Percentiles rank a stretch among this genome's conserved stretches.
These are phyloP conservation scores for Oscarella lobularis DNA, from an alignment of 37 sponge, comb jelly and placozoan genomes.

Conservation along the genomic window DNA sequence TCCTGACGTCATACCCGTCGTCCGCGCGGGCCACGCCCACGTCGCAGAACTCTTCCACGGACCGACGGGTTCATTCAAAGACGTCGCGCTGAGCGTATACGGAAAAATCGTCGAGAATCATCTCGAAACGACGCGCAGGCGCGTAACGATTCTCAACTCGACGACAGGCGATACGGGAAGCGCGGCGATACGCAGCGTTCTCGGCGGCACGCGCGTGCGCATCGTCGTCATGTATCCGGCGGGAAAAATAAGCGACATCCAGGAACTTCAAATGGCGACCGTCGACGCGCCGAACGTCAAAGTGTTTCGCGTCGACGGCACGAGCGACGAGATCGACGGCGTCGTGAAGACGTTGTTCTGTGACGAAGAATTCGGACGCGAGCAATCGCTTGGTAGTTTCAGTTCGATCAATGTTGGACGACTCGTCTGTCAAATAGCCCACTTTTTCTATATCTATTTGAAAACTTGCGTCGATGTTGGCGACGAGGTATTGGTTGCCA, in stretches of 20 bases:
- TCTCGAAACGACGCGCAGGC: background rate
- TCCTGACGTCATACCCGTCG: constrained; percentile 17
- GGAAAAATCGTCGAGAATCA: background rate
- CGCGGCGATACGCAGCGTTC: constrained; percentile 42
- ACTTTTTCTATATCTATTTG: constrained; percentile 45
- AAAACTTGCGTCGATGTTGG: constrained; percentile 17
- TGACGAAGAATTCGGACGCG: constrained; percentile 19
- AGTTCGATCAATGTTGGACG: constrained; percentile 52
- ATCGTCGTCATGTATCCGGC: constrained; percentile 42
- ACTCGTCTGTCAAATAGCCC: constrained; percentile 35
- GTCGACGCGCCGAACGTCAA: constrained; percentile 23
- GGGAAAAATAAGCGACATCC: constrained; percentile 21
- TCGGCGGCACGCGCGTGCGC: constrained; percentile 9
- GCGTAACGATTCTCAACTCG: constrained; percentile 17
- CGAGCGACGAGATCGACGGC: constrained; percentile 44
- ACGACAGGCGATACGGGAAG: constrained; percentile 68
- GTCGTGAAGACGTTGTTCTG: constrained; percentile 14
- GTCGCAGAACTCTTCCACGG: constrained; percentile 58
- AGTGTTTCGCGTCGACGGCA: constrained; percentile 27
- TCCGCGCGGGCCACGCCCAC: constrained; percentile 8
- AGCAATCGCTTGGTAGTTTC: constrained; percentile 28
- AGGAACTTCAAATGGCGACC: constrained; percentile 62
- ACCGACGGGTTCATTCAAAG: constrained; percentile 60
- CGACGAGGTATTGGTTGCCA: constrained; percentile 21
- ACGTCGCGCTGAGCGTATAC: constrained; percentile 23